Percentiles rank a stretch among this genome's conserved stretches.
phyloP scores from a whole-genome alignment of 2,797 vertebrate species.

The Podargus strigoides region DNA sequence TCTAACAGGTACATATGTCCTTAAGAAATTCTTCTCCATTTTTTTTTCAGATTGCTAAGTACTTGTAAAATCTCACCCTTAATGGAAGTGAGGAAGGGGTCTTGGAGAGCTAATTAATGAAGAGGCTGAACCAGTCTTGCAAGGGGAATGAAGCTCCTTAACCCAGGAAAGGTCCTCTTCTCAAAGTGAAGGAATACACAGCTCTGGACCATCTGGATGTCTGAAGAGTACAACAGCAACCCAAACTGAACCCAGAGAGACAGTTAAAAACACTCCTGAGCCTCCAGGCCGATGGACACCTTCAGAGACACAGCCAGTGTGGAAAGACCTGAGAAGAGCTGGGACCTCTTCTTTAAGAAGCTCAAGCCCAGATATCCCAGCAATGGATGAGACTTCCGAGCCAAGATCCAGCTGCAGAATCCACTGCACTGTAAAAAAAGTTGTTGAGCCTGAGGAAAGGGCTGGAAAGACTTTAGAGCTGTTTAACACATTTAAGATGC shows the following conservation, averaged over 20 bases:
- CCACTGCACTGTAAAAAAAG: neutral
- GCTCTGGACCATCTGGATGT: neutral
- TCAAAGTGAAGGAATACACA: neutral
- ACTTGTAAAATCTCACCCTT: neutral
- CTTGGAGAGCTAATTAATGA: neutral
- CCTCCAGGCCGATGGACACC: neutral
- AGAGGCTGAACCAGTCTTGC: neutral
- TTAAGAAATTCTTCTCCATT: neutral
- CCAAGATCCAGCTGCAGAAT: neutral
- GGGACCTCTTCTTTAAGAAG: neutral
- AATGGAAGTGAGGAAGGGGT: neutral
- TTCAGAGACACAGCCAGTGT: neutral
- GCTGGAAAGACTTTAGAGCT: neutral
- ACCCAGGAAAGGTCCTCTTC: neutral
- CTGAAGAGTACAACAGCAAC: neutral
- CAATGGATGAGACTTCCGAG: neutral
- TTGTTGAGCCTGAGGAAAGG: neutral
- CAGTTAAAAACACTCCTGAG: neutral
- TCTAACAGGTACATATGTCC: neutral
- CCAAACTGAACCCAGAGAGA: neutral
- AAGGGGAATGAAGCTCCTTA: neutral
- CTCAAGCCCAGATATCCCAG: neutral
- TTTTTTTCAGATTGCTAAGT: neutral
- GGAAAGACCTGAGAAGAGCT: neutral
- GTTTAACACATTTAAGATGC: neutral